phyloP scores from a whole-genome alignment of 2,113 vertebrate genomes.

The Canis aureus region DNA sequence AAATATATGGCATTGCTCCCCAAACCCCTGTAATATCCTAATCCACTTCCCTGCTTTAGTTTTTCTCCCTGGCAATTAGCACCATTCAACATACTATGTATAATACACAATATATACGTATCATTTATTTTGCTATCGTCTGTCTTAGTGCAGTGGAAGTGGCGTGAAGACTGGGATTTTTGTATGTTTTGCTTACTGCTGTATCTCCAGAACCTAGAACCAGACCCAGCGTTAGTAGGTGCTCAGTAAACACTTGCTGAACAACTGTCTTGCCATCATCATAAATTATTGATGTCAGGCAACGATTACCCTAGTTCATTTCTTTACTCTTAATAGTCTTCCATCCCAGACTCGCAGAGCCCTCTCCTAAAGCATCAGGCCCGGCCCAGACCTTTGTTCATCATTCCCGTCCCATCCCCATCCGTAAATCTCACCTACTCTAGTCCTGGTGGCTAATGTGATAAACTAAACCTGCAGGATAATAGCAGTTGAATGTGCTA shows the following conservation, averaged over 20 bases:
- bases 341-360: neutral
- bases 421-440: neutral
- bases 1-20: neutral
- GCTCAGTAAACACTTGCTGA: neutral
- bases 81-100: neutral
- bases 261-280: neutral
- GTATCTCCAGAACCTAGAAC: neutral
- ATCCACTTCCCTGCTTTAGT: neutral
- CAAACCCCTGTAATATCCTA: neutral
- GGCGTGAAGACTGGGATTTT: neutral
- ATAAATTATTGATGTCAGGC: neutral
- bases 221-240: neutral
- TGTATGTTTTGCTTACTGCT: neutral
- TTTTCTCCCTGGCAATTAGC: neutral
- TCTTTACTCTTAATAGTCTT: neutral
- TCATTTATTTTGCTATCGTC: neutral
- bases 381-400: neutral
- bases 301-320: neutral
- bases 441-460: neutral
- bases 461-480: neutral
- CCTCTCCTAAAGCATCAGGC: neutral
- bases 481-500: neutral
- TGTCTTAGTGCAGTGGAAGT: neutral
- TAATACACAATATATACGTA: rapidly evolving
- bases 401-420: neutral